Evolutionary conservation across 2,888 invertebrate species (phyloP), one percentile per base, ranked within the genome.

Genomic region (Chalcosyrphus nemorum): DNA sequence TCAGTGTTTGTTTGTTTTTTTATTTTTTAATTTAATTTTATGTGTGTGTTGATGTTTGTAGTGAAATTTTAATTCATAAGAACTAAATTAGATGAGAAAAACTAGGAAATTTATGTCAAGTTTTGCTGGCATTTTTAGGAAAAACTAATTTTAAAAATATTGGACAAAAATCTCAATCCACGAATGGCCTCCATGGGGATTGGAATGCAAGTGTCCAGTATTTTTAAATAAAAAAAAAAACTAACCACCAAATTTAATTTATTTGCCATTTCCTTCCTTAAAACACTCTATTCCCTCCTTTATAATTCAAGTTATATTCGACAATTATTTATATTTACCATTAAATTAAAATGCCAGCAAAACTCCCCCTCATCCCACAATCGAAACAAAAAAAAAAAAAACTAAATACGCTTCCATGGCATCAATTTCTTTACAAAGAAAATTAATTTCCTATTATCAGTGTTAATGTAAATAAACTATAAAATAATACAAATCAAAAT

Each of bases 161-260:
- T 56, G 56, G 41, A 38, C 19, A 24, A 19, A 15, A 24, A 21
- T 47, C 24, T 54, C 45, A 59, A 52, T 54, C 57, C 7, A 13
- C 19, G 59, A 54, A 54, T 71, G 57, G 81, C 81, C 81, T 77
- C 81, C 81, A 72, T 66, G 21, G 29, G n/a, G 52, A 47, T 61
- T 57, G 61, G 57, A 32, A 56, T 27, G 0, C 24, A 38, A 19
- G 4, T 43, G 7, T 21, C 21, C 50, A 50, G 27, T 38, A 11
- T 52, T 61, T 59, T 50, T 70, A 47, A 32, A 27, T n/a, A 45
- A 6, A 15, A 15, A n/a, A n/a, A n/a, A n/a, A n/a, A n/a, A n/a
- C n/a, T n/a, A n/a, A n/a, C n/a, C n/a, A n/a, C n/a, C n/a, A n/a
- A n/a, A n/a, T n/a, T n/a, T n/a, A n/a, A n/a, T n/a, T n/a, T n/a